phyloP scores from a whole-genome alignment of 2,113 vertebrate genomes.

The Syngnathoides biaculeatus region DNA sequence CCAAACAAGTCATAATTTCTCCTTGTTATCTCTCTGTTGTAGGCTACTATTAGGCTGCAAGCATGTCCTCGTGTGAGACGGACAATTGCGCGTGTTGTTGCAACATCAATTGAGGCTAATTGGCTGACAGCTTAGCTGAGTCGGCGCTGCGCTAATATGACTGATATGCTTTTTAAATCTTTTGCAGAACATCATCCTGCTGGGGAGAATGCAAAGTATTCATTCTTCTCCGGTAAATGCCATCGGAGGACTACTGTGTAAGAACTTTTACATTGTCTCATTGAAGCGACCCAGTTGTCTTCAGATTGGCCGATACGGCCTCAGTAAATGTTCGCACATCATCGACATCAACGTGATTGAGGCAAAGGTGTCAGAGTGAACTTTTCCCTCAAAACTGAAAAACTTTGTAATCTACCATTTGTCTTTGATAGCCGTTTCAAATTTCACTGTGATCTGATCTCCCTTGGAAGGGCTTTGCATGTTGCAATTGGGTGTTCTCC shows the following conservation, averaged over 20 bases:
- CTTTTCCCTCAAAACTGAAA: neutral
- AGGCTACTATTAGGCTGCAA: neutral
- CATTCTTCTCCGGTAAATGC: neutral
- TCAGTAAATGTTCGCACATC: neutral
- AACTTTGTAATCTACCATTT: neutral
- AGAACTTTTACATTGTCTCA: constrained; percentile 1
- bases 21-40: neutral
- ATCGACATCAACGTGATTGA: neutral
- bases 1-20: constrained; percentile 1
- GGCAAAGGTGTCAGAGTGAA: neutral
- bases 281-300: neutral
- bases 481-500: too few relatives aligned
- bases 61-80: neutral
- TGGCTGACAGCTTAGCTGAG: constrained; percentile 6
- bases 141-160: constrained; percentile 7
- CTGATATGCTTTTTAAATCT: constrained; percentile 7
- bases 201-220: constrained; percentile 4
- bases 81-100: neutral
- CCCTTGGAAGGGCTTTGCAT: neutral
- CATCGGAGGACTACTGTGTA: neutral
- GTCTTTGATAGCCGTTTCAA: neutral
- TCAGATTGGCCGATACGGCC: neutral
- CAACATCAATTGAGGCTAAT: constrained; percentile 11
- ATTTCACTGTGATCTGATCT: neutral
- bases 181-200: constrained; percentile 1